A percentile compares a stretch with the other conserved stretches of the same genome.
Evolutionary conservation across 1,140 invertebrate genomes (phyloP).

Genomic region (Zaprionus tsacasi): DNA sequence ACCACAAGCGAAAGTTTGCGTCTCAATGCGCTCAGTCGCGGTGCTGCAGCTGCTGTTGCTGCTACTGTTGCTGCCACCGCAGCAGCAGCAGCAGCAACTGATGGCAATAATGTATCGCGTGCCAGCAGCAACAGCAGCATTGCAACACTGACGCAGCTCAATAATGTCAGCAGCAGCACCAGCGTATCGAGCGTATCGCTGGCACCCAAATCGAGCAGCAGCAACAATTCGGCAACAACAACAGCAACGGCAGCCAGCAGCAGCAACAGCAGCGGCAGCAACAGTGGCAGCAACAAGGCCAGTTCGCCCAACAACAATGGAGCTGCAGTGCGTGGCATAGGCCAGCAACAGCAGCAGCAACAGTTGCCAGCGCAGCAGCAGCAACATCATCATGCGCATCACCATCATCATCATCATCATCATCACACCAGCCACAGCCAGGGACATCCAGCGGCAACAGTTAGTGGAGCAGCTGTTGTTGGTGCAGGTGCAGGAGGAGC

Average conservation of each 20-base stretch:
- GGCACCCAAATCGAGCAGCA: slow-evolving; percentile 70
- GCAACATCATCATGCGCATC: slow-evolving; percentile 49
- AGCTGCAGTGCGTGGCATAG: slow-evolving; percentile 18
- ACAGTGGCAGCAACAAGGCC: slow-evolving; percentile 51
- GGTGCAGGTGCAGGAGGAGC: slow-evolving; percentile 21
- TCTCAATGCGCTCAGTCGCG: slow-evolving; percentile 80
- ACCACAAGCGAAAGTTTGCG: slow-evolving; percentile 92
- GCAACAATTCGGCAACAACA: slow-evolving; percentile 37
- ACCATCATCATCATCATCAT: slow-evolving; percentile 45
- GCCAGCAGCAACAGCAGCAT: slow-evolving; percentile 35
- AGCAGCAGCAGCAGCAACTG: slow-evolving; percentile 35
- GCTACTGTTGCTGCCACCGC: slow-evolving; percentile 20
- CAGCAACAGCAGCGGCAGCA: slow-evolving; percentile 41
- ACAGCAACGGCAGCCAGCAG: slow-evolving; percentile 18
- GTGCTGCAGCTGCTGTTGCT: slow-evolving; percentile 37
- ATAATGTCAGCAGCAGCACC: slow-evolving; percentile 27
- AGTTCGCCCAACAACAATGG: slow-evolving; percentile 81
- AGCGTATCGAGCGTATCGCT: slow-evolving; percentile 61
- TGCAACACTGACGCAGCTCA: slow-evolving; percentile 29
- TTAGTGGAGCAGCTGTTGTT: slow-evolving; percentile 7
- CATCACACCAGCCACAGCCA: slow-evolving; percentile 74
- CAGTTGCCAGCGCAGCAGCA: slow-evolving; percentile 37
- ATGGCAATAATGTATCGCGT: slow-evolving; percentile 34
- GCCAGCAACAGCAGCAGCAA: slow-evolving; percentile 34
- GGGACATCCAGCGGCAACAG: slow-evolving; percentile 54